These are phyloP conservation scores for Syngnathus scovelli DNA, from an alignment of 2,113 vertebrate genomes.

Conservation along the genomic window DNA sequence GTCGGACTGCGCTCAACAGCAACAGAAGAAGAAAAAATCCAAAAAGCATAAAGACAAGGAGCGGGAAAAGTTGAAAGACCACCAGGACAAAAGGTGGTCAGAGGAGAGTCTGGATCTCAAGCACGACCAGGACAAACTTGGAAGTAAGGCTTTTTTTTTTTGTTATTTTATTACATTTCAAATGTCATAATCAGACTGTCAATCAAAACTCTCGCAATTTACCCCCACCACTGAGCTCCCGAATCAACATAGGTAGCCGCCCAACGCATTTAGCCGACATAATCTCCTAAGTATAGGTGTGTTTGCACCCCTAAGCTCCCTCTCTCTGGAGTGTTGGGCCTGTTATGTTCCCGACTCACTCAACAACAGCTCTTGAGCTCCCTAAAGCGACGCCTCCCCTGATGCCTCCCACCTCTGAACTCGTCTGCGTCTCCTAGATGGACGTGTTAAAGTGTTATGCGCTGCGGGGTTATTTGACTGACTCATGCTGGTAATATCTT, in stretches of 20 bases:
- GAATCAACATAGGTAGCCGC: constrained; percentile 1
- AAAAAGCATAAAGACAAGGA: constrained; percentile 75
- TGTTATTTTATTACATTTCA: not conserved
- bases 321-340: constrained; percentile 47
- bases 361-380: constrained; percentile 55
- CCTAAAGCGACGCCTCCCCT: constrained; percentile 47
- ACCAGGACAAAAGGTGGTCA: constrained; percentile 47
- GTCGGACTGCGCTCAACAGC: constrained; percentile 41
- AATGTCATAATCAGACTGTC: too few species aligned
- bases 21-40: constrained; percentile 65
- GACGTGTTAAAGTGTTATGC: not conserved
- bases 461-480: not conserved
- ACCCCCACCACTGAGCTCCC: constrained; percentile 10
- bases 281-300: constrained; percentile 36
- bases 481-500: not conserved
- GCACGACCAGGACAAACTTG: constrained; percentile 57
- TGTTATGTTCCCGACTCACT: constrained; percentile 53
- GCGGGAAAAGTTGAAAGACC: constrained; percentile 60
- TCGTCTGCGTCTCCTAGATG: not conserved
- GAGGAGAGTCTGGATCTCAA: constrained; percentile 60
- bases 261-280: constrained; percentile 31
- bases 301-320: constrained; percentile 22
- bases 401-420: constrained; percentile 36
- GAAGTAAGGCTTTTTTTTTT: constrained; percentile 55
- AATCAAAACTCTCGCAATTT: constrained; percentile 18